Conservation (phyloP, 1,140 invertebrate genomes). For the Macrobrachium nipponense region DNA sequence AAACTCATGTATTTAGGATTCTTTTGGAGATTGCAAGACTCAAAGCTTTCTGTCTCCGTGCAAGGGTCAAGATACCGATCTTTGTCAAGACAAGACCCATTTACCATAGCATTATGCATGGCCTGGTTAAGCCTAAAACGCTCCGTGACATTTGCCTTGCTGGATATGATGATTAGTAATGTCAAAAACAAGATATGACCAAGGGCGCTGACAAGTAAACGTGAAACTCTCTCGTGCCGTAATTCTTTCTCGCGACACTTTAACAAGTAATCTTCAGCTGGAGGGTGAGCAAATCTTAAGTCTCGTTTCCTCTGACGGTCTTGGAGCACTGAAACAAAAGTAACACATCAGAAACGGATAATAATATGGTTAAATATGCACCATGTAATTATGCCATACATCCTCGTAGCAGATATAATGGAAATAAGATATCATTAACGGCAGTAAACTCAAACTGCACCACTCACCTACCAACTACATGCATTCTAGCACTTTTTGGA, state of each 20-base stretch:
- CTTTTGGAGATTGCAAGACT: conserved; percentile 7
- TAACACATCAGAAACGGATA: too few species aligned
- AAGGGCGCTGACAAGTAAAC: conserved; percentile 23
- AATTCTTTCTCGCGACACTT: conserved; percentile 46
- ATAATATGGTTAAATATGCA: too few species aligned
- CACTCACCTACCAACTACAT: too few species aligned
- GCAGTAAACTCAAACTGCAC: too few species aligned
- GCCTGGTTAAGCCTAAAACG: conserved; percentile 41
- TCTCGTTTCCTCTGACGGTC: conserved; percentile 41
- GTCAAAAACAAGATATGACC: conserved; percentile 42
- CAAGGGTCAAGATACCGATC: conserved; percentile 30
- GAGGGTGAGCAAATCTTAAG: conserved; percentile 54
- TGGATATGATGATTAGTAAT: conserved; percentile 44
- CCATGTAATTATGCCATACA: too few species aligned
- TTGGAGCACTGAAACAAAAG: conserved; percentile 44
- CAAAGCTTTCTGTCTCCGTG: not conserved
- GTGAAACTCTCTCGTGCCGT: conserved; percentile 29
- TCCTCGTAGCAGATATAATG: too few species aligned
- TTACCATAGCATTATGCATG: conserved; percentile 32
- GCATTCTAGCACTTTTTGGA: too few species aligned
- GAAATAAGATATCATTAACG: too few species aligned
- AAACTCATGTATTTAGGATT: conserved; percentile 48
- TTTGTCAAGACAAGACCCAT: conserved; percentile 36
- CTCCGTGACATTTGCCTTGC: conserved; percentile 30
- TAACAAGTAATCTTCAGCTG: conserved; percentile 53